Base-by-base conservation (phyloP, 2,113 vertebrate species). In the Engystomops pustulosus region DNA sequence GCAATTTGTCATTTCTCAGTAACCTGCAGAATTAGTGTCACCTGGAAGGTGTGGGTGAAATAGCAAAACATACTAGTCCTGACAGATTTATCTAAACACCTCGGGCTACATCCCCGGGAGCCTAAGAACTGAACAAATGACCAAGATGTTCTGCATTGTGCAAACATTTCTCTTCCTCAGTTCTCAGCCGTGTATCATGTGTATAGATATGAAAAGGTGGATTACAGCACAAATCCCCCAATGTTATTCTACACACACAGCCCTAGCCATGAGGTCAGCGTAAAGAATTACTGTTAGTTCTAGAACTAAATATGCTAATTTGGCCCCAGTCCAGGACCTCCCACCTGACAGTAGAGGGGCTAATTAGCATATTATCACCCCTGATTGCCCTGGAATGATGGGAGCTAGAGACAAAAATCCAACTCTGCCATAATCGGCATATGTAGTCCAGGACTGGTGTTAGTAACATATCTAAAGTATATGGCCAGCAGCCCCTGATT, bases 21-120 rank as follows among this genome's bases (percentile, higher is more conserved):
- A 58, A 25, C 30, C n/a, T 25, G n/a, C 20, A 23, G 49, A 81
- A 51, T 58, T 71, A 53, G 67, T 41, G n/a, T 71, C 49, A 69
- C 62, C 65, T 81, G 79, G 65, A 81, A 69, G 79, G 65, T 51
- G 62, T 81, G 58, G 60, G 38, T 80, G 58, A 36, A 15, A 77
- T 45, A 58, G 74, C 72, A 58, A 55, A 77, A 58, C 74, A 55
- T 77, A 58, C 74, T 18, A 23, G 74, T 77, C 49, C 69, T 77
- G 74, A 77, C 30, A 58, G 74, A 77, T 55, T n/a, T 77, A 77
- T 77, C 74, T 77, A 23, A 36, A 23, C 51, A 55, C 49, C 20
- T 32, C 51, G 2, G 51, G 49, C 74, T 77, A n/a, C 25, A 38
- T 36, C 18, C 9, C 25, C 32, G 18, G 18, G 30, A 36, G 51